phyloP scores from a whole-genome alignment of 2,888 invertebrate species.

The Gryllus longicercus region DNA sequence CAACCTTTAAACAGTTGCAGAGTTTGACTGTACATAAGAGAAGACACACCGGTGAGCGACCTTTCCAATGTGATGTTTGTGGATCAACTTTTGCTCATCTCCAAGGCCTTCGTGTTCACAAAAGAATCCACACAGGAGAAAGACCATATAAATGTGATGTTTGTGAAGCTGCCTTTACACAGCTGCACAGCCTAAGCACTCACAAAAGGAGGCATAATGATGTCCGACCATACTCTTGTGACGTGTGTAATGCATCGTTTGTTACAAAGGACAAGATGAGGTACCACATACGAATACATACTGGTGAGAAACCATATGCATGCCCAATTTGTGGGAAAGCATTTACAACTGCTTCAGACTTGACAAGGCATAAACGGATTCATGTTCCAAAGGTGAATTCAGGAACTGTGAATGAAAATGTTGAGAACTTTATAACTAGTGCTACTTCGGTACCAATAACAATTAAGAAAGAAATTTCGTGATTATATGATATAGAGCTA shows the following conservation, averaged over 20 bases:
- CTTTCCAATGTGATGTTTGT: background rate
- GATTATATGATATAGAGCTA: too few species aligned
- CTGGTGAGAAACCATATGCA: conserved; percentile 25
- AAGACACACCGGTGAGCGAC: background rate
- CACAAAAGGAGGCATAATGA: conserved; percentile 20
- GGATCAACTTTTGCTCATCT: background rate
- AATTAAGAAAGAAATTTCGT: too few species aligned
- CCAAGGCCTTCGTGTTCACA: conserved; percentile 22
- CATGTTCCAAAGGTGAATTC: background rate
- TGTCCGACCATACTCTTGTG: background rate
- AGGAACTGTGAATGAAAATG: too few species aligned
- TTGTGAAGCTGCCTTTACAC: conserved; percentile 44
- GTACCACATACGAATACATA: background rate
- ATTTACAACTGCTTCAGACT: background rate
- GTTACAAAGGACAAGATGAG: background rate
- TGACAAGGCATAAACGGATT: background rate
- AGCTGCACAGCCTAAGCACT: conserved; percentile 42
- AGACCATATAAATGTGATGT: conserved; percentile 27
- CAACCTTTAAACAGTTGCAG: background rate
- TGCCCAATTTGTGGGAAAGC: background rate
- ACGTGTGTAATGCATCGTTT: conserved; percentile 23
- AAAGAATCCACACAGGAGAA: conserved; percentile 26
- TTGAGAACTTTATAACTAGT: too few species aligned
- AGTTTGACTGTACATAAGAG: background rate
- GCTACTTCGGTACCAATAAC: too few species aligned